Base-by-base conservation (phyloP, 2,888 invertebrate genomes). In the Scotopteryx bipunctaria region DNA sequence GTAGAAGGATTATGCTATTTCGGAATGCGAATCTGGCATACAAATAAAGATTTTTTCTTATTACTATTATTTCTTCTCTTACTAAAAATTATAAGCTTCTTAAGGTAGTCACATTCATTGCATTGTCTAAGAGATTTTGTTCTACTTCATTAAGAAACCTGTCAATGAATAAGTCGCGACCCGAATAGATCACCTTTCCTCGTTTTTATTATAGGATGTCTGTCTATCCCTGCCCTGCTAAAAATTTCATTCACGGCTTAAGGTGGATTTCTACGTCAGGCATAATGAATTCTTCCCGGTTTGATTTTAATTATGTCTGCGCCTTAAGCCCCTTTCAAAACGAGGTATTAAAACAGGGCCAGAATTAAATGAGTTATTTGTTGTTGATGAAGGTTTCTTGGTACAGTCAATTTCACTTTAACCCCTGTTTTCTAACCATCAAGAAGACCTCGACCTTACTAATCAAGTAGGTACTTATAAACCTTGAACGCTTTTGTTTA, bases 241-340 rank as follows among this genome's bases (percentile, higher is more conserved):
- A 32, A 29, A 11, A 8, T 31, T 15, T 44, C 31, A 25, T 25
- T 35, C 15, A 15, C 5, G 29, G 44, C 61, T 67, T 58, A 62
- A 64, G 58, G 51, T 59, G 59, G 63, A 65, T 68, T 65, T 64
- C 29, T 46, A 55, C 56, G 73, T 66, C 69, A 61, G 62, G 59
- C 55, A 57, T 68, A 71, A 73, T 73, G 71, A 73, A 72, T 73
- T 71, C 67, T 53, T 53, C 57, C 40, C 63, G 63, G 64, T 68
- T 71, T 69, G 61, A 69, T 72, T 72, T 70, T 73, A 73, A 73
- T 73, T 66, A 72, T 55, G 55, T 59, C 55, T 59, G 56, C 36
- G 41, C 49, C 45, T 51, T 56, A 44, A 57, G 61, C 61, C 45
- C 52, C 47, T 55, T 57, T 55, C 37, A 52, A 55, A 50, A 55